Evolutionary conservation across 1,140 invertebrate species (phyloP).

Genomic region (Calephelis nemesis): DNA sequence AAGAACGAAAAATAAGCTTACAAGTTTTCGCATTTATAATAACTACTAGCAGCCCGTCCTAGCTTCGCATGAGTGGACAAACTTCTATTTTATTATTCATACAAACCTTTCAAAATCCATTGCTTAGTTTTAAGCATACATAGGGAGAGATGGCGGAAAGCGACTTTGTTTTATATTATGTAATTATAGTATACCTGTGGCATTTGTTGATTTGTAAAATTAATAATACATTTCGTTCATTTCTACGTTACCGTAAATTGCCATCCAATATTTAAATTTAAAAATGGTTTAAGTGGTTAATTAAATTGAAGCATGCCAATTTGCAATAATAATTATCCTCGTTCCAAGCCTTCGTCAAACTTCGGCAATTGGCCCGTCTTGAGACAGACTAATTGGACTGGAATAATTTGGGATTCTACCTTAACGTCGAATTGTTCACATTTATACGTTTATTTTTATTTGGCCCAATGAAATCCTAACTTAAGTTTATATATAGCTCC

Average conservation of each 20-base stretch:
- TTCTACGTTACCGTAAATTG: not conserved
- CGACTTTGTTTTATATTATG: too few relatives aligned
- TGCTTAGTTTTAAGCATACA: too few relatives aligned
- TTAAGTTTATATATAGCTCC: too few relatives aligned
- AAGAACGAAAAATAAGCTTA: too few relatives aligned
- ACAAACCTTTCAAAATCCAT: too few relatives aligned
- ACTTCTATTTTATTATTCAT: too few relatives aligned
- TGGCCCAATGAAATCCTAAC: too few relatives aligned
- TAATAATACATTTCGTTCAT: not conserved
- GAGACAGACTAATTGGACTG: conserved; percentile 5
- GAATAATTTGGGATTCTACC: conserved; percentile 5
- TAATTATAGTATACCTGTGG: too few relatives aligned
- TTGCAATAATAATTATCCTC: conserved; percentile 10
- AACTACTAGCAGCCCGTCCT: too few relatives aligned
- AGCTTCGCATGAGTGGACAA: too few relatives aligned
- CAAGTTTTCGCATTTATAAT: too few relatives aligned
- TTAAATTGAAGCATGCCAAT: conserved; percentile 7
- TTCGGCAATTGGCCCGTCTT: conserved; percentile 9
- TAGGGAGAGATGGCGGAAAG: too few relatives aligned
- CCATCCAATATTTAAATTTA: not conserved
- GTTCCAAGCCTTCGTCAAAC: conserved; percentile 6
- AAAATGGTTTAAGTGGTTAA: conserved; percentile 6
- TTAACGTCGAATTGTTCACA: not conserved
- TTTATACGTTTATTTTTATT: not conserved
- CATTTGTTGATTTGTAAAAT: not conserved